phyloP scores from a whole-genome alignment of 2,888 invertebrate species.

The Drosophila imparisetae region DNA sequence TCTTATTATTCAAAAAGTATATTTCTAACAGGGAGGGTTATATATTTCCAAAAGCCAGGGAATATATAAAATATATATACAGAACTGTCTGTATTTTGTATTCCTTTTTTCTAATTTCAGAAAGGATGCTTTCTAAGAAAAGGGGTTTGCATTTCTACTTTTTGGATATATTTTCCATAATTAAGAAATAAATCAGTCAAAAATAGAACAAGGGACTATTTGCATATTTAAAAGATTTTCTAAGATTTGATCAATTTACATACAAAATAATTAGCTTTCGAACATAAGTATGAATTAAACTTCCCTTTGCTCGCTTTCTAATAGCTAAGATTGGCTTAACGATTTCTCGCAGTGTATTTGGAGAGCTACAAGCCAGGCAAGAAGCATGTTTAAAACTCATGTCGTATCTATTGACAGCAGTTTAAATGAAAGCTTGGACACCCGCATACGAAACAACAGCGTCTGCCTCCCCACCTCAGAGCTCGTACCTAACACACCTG shows the following conservation, averaged over 20 bases:
- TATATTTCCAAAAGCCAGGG: background rate
- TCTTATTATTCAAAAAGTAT: background rate
- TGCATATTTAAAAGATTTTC: background rate
- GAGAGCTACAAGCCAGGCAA: background rate
- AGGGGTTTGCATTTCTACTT: background rate
- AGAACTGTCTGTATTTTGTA: background rate
- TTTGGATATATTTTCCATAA: background rate
- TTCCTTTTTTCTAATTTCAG: background rate
- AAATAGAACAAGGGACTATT: background rate
- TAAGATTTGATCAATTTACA: background rate
- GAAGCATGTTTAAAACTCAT: slow-evolving; percentile 14
- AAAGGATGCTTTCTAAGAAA: background rate
- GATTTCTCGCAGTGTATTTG: slow-evolving; percentile 1
- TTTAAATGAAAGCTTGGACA: slow-evolving; percentile 29
- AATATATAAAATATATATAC: background rate
- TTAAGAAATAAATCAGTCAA: background rate
- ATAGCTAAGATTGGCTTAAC: background rate
- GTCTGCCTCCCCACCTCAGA: background rate
- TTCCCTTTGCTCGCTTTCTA: background rate
- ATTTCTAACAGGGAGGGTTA: background rate
- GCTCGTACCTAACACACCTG: background rate
- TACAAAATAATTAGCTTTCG: background rate
- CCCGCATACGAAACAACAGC: slow-evolving; percentile 24
- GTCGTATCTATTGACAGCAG: slow-evolving; percentile 38
- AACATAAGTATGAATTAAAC: background rate